phyloP scores from a whole-genome alignment of 2,113 vertebrate species.

The Helogale parvula region DNA sequence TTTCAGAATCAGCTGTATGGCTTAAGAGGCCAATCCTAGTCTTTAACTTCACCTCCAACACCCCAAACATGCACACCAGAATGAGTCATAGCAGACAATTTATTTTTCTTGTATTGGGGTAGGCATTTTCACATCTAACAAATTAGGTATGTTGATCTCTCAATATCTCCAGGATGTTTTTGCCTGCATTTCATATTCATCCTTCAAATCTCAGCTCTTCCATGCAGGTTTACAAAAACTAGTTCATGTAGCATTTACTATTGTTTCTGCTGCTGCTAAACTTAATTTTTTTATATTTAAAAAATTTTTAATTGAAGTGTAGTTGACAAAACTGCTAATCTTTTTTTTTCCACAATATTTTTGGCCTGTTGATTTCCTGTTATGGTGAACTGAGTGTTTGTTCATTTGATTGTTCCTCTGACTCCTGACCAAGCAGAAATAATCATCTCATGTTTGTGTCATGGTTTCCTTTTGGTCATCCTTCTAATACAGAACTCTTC shows the following conservation, averaged over 20 bases:
- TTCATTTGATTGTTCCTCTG: background rate
- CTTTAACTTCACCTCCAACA: background rate
- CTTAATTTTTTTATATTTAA: background rate
- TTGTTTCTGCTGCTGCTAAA: background rate
- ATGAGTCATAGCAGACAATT: background rate
- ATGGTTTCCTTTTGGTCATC: background rate
- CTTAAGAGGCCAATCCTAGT: background rate
- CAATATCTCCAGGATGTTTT: background rate
- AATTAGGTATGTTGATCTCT: background rate
- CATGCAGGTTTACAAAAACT: constrained; percentile 6
- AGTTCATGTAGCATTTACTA: background rate
- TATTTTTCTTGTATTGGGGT: background rate
- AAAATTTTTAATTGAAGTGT: background rate
- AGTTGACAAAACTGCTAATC: background rate
- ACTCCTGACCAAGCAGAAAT: background rate
- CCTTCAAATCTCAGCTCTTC: background rate
- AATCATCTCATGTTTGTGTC: background rate
- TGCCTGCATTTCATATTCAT: background rate
- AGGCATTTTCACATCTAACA: background rate
- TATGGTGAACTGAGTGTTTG: background rate
- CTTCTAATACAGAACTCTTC: background rate
- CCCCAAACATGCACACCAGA: background rate
- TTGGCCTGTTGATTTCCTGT: background rate
- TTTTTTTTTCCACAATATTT: background rate
- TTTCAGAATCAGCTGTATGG: background rate